A percentile compares a stretch with the other conserved stretches of the same genome.
Evolutionary conservation across 1,140 invertebrate genomes (phyloP).

Genomic region (Amyelois transitella): DNA sequence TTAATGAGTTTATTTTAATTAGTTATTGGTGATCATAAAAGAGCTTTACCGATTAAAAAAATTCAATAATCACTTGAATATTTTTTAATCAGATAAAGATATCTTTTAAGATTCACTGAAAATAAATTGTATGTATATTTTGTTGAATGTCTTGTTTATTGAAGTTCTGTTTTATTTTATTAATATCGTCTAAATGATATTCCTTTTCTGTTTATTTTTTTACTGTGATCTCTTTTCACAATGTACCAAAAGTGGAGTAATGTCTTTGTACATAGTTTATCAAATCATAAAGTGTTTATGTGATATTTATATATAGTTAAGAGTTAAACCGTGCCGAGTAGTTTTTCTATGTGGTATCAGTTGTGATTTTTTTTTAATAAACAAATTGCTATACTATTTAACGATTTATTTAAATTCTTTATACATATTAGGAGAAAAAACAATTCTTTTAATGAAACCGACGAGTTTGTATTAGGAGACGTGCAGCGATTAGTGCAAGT

Average conservation of each 20-base stretch:
- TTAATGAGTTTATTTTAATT: neutral
- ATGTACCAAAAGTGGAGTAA: slow-evolving; percentile 47
- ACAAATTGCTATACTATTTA: slow-evolving; percentile 51
- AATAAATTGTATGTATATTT: neutral
- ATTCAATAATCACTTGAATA: neutral
- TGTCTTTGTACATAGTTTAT: slow-evolving; percentile 65
- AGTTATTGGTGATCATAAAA: neutral
- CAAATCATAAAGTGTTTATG: slow-evolving; percentile 71
- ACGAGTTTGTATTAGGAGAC: too few relatives aligned
- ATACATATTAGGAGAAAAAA: too few relatives aligned
- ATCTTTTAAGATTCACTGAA: too few relatives aligned
- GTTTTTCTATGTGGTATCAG: slow-evolving; percentile 74
- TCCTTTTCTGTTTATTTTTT: slow-evolving; percentile 34
- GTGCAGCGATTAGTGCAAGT: too few relatives aligned
- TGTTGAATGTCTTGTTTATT: neutral
- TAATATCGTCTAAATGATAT: slow-evolving; percentile 9
- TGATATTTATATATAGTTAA: slow-evolving; percentile 72
- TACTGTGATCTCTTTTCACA: slow-evolving; percentile 44
- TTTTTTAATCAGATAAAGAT: too few relatives aligned
- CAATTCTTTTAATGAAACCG: too few relatives aligned
- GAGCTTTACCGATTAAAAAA: neutral
- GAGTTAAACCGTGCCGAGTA: slow-evolving; percentile 73
- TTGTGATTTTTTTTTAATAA: slow-evolving; percentile 72
- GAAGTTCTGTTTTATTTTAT: slow-evolving; percentile 16
- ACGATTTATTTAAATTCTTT: slow-evolving; percentile 6